Percentiles rank a stretch among this genome's conserved stretches.
These are phyloP conservation scores for Enoplosus armatus DNA, from an alignment of 2,797 vertebrate species.

Conservation along the genomic window DNA sequence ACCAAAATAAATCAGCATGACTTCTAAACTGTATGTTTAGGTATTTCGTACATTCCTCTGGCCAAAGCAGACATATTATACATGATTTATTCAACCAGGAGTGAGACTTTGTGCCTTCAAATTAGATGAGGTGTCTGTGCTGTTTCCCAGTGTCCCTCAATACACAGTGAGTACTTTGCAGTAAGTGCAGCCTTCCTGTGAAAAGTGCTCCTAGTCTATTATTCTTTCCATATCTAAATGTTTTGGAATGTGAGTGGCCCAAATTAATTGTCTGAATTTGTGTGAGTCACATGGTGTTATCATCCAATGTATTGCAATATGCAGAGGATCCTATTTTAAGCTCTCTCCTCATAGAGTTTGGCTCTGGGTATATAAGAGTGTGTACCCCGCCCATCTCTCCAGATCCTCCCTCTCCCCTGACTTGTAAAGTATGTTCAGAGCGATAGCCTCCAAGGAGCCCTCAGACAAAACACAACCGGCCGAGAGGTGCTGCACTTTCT, in stretches of 20 bases:
- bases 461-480: constrained; percentile 56
- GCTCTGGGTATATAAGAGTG: constrained; percentile 77
- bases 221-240: not conserved
- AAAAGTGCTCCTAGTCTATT: not conserved
- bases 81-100: constrained; percentile 6
- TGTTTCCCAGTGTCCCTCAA: constrained; percentile 21
- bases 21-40: not conserved
- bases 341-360: constrained; percentile 58
- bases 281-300: constrained; percentile 53
- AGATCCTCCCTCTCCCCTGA: constrained; percentile 75
- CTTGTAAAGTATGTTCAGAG: constrained; percentile 73
- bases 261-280: constrained; percentile 13
- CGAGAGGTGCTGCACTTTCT: constrained; percentile 55
- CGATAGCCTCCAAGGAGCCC: constrained; percentile 67
- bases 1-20: not conserved
- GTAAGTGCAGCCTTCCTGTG: not conserved
- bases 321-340: constrained; percentile 80
- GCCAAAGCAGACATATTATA: not conserved
- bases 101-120: not conserved
- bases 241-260: constrained; percentile 6
- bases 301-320: constrained; percentile 48
- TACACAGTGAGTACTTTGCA: constrained; percentile 48
- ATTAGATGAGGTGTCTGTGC: constrained; percentile 16
- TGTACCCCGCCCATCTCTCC: constrained; percentile 77
- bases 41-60: not conserved